A percentile compares a stretch with the other conserved stretches of the same genome.
Evolutionary conservation across 2,888 invertebrate genomes (phyloP).

Genomic region (Pelosia muscerda): DNA sequence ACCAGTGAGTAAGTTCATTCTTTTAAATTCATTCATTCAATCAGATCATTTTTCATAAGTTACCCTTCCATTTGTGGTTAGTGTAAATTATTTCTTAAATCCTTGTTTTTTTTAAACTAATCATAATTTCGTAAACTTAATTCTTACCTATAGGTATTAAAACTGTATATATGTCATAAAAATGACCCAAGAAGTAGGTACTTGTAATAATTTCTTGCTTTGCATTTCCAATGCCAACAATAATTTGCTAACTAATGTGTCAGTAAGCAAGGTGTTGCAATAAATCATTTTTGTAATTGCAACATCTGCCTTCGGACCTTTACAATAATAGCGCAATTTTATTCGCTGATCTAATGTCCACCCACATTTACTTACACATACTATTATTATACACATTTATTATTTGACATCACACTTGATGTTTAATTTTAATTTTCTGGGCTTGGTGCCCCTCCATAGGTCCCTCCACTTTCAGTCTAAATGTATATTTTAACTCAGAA

Average conservation of each 20-base stretch:
- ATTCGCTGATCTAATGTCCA: neutral
- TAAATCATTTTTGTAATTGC: neutral
- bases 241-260: constrained; percentile 1
- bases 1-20: neutral
- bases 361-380: too few species aligned
- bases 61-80: too few species aligned
- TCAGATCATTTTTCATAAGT: too few species aligned
- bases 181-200: neutral
- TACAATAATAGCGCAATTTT: neutral
- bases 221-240: neutral
- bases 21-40: too few species aligned
- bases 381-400: too few species aligned
- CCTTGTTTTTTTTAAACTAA: too few species aligned
- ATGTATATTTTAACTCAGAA: too few species aligned
- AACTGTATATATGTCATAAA: neutral
- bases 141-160: neutral
- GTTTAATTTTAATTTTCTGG: neutral
- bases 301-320: neutral
- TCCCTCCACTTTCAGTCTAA: too few species aligned
- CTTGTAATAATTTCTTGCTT: neutral
- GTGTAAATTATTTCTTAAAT: too few species aligned
- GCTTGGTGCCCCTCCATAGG: too few species aligned
- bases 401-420: neutral
- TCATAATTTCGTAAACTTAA: neutral
- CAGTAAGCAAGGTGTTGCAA: neutral